These are phyloP conservation scores for Acanthopagrus latus DNA, from an alignment of 2,797 vertebrate genomes.

Conservation along the genomic window DNA sequence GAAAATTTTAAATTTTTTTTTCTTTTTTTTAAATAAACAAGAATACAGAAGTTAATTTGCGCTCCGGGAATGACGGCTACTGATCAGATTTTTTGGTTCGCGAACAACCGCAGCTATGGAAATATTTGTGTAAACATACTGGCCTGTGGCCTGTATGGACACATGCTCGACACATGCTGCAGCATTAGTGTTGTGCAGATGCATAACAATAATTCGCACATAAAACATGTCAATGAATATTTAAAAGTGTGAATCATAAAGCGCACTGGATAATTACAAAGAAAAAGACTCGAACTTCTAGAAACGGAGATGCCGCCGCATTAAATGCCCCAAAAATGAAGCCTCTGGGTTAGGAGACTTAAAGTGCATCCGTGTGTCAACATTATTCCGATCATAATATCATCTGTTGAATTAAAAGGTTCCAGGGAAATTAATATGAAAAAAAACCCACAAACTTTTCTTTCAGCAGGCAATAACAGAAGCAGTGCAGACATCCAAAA, in stretches of 20 bases:
- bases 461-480: slow-evolving; percentile 35
- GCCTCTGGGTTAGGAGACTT: slow-evolving; percentile 13
- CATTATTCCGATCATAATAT: slow-evolving; percentile 20
- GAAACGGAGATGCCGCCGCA: slow-evolving; percentile 14
- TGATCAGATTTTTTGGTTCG: slow-evolving; percentile 23
- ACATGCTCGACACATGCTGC: slow-evolving; percentile 64
- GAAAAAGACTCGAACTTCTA: slow-evolving; percentile 14
- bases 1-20: too few species aligned
- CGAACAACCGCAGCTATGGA: slow-evolving; percentile 38
- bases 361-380: slow-evolving; percentile 32
- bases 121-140: slow-evolving; percentile 61
- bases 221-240: slow-evolving; percentile 43
- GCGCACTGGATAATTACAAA: background rate
- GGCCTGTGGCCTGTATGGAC: slow-evolving; percentile 48
- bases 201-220: slow-evolving; percentile 43
- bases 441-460: slow-evolving; percentile 32
- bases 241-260: slow-evolving; percentile 22
- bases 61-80: slow-evolving; percentile 1
- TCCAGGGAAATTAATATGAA: slow-evolving; percentile 13
- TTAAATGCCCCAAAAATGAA: slow-evolving; percentile 9
- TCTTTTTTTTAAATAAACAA: too few species aligned
- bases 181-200: slow-evolving; percentile 41
- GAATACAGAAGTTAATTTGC: background rate
- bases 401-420: slow-evolving; percentile 8
- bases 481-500: slow-evolving; percentile 40